Evolutionary conservation across 2,113 vertebrate species (phyloP), one percentile per base, ranked within the genome.

Genomic region (Climacteris rufus): DNA sequence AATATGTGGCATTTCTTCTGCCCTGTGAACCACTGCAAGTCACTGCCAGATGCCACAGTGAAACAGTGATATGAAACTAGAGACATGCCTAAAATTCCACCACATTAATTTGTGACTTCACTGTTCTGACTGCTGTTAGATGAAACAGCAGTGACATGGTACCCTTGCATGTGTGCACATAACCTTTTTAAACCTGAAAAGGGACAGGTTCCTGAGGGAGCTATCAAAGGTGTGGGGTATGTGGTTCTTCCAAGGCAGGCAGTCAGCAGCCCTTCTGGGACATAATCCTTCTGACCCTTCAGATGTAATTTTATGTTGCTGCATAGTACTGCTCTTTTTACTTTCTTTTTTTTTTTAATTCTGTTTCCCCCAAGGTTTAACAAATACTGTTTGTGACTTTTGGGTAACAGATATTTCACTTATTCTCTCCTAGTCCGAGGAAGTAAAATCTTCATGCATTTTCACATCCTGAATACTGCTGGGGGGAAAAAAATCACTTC

Each of bases 161-260:
- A 42, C 30, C 82, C 47, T 75, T 8, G 2, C 56, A 54, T 0
- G 0, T 6, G 3, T 33, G 24, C 24, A 65, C 17, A 15, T 11
- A 17, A 21, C 20, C 35, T 84, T 70, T 31, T 71, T 47, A 82
- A 93, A 93, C 27, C 56, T 82, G 28, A 64, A 81, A 87, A 13
- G 45, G 22, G 13, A 53, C 70, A 88, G n/a, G 8, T 6, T 87
- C 79, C 88, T 49, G 40, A 72, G 63, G 31, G 44, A 89, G 40
- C 28, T 69, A n/a, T 75, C 47, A 60, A 72, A 90, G 23, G 10
- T 72, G 9, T 54, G 30, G 16, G 35, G 11, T 56, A n/a, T 28
- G 27, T 66, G 60, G 11, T 69, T 79, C 65, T 85, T 77, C 66
- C 11, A 80, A 74, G 49, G 61, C 39, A 91, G 42, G 24, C 66